Conservation (phyloP, 2,888 invertebrate species). For the Xanthorhoe designata region DNA sequence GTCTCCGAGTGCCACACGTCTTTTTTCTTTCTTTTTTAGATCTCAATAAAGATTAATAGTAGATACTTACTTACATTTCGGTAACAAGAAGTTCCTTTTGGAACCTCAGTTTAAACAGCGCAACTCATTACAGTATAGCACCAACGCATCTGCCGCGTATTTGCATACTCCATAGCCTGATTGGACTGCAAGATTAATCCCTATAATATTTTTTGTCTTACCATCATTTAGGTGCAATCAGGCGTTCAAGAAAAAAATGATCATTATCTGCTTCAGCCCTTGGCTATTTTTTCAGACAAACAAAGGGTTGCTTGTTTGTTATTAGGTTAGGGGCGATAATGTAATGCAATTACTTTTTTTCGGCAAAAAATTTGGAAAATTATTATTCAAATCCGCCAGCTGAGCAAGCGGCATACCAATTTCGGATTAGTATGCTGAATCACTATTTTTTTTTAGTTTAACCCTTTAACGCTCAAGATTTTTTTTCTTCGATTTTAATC, state of each 20-base stretch:
- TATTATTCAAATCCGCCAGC: conserved; percentile 84
- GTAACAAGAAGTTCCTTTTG: too few relatives aligned
- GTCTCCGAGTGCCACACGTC: too few relatives aligned
- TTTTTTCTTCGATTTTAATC: too few relatives aligned
- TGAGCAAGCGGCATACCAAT: conserved; percentile 77
- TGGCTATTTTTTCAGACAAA: conserved; percentile 84
- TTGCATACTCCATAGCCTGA: conserved; percentile 75
- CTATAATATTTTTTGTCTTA: conserved; percentile 82
- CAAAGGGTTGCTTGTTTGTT: conserved; percentile 83
- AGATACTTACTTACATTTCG: too few relatives aligned
- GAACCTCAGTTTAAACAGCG: conserved; percentile 37
- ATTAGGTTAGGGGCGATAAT: conserved; percentile 85
- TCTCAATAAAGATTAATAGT: too few relatives aligned
- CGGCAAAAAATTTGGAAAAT: conserved; percentile 66
- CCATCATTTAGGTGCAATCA: conserved; percentile 83
- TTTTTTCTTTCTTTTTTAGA: too few relatives aligned
- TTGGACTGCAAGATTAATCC: conserved; percentile 82
- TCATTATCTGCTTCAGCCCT: conserved; percentile 85
- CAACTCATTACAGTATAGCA: conserved; percentile 66
- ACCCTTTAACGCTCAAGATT: too few relatives aligned
- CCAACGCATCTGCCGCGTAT: conserved; percentile 78
- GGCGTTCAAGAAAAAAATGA: conserved; percentile 76
- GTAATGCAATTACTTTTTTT: conserved; percentile 83
- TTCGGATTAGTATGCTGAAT: conserved; percentile 52
- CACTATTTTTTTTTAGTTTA: too few relatives aligned